phyloP scores from a whole-genome alignment of 2,797 vertebrate species.

The Psittacula derbiana region DNA sequence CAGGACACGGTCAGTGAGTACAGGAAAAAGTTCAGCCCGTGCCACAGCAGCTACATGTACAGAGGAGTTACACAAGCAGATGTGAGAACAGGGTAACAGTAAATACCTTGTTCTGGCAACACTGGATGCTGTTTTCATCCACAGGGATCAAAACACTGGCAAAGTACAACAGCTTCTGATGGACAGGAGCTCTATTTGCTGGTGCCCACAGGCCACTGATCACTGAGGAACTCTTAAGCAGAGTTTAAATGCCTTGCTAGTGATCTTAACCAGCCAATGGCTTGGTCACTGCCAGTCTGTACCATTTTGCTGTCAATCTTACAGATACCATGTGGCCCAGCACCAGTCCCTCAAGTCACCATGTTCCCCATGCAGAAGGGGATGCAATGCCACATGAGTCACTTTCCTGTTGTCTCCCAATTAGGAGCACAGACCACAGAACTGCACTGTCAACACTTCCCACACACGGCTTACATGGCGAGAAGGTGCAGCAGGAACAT shows the following conservation, averaged over 20 bases:
- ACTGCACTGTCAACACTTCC: background rate
- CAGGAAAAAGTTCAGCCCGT: background rate
- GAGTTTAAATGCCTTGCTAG: background rate
- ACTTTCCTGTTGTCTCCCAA: background rate
- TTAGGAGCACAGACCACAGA: background rate
- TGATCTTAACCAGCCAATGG: background rate
- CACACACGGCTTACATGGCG: accelerated
- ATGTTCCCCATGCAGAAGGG: background rate
- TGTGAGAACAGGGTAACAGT: background rate
- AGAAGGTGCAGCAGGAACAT: background rate
- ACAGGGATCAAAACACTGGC: background rate
- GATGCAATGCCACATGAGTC: background rate
- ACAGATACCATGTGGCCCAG: background rate
- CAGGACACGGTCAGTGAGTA: background rate
- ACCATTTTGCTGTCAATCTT: background rate
- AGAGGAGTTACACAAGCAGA: background rate
- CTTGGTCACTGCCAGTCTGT: background rate
- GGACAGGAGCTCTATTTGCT: background rate
- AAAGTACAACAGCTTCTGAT: background rate
- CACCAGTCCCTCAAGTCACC: background rate
- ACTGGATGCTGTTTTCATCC: background rate
- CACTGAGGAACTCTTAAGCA: background rate
- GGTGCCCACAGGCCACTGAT: background rate
- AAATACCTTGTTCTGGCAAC: slow-evolving; percentile 19
- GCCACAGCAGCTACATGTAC: background rate